Conservation (phyloP, 2,113 vertebrate species). For the Thamnaconus septentrionalis region DNA sequence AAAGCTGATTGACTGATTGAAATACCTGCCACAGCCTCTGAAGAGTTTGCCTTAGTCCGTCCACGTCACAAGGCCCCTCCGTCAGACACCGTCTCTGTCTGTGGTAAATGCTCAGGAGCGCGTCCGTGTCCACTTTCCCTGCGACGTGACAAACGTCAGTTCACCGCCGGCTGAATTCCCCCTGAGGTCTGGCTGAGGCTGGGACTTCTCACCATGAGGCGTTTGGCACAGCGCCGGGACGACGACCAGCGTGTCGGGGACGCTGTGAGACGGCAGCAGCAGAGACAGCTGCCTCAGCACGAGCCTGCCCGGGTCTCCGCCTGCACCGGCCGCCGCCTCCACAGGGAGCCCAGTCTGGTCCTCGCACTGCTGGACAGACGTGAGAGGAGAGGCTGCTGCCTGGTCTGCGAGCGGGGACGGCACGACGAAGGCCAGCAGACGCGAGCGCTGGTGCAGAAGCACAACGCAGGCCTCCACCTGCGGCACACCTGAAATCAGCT, state of each 20-base stretch:
- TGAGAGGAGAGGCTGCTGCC: background rate
- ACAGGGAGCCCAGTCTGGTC: background rate
- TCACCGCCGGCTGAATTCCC: too few relatives aligned
- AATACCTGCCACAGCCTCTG: conserved; percentile 89
- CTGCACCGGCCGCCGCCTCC: conserved; percentile 27
- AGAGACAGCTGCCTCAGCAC: conserved; percentile 75
- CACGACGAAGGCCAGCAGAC: conserved; percentile 86
- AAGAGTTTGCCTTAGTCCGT: conserved; percentile 80
- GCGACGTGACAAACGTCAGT: conserved; percentile 19
- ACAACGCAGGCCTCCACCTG: conserved; percentile 85
- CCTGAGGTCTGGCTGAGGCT: background rate
- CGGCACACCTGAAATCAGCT: conserved; percentile 81
- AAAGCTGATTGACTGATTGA: background rate
- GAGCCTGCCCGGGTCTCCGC: conserved; percentile 51
- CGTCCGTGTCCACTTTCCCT: conserved; percentile 88
- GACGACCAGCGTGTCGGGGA: conserved; percentile 85
- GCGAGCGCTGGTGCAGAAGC: conserved; percentile 73
- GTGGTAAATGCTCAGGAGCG: conserved; percentile 81
- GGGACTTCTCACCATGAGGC: conserved; percentile 80
- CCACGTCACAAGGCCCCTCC: conserved; percentile 49
- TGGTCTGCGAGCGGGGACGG: conserved; percentile 26
- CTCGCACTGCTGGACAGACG: conserved; percentile 1
- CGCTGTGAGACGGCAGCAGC: conserved; percentile 75
- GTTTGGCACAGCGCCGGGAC: conserved; percentile 82
- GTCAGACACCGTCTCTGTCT: conserved; percentile 63